phyloP scores from a whole-genome alignment of 2,113 vertebrate genomes.

The Triplophysa tibetana region DNA sequence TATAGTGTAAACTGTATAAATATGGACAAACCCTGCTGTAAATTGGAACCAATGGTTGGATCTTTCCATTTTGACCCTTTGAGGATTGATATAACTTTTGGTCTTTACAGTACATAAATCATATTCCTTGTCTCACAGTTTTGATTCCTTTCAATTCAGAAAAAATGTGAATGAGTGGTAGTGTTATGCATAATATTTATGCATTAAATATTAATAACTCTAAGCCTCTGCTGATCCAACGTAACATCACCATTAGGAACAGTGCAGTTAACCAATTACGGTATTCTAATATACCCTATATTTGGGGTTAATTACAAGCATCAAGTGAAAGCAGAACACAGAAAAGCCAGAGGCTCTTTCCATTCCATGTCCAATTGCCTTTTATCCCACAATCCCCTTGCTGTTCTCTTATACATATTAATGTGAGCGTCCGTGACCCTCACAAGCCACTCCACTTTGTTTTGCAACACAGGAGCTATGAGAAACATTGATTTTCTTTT shows the following conservation, averaged over 20 bases:
- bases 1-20: no score
- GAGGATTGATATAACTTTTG: no score
- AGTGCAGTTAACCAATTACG: not conserved
- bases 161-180: no score
- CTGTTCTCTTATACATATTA: constrained; percentile 8
- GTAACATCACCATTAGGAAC: not conserved
- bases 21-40: no score
- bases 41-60: no score
- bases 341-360: not conserved
- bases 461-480: not conserved
- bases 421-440: not conserved
- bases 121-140: no score
- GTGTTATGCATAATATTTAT: no score
- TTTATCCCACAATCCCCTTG: not conserved
- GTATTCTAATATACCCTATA: not conserved
- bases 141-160: no score
- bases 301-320: not conserved
- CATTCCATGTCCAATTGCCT: not conserved
- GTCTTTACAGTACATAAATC: no score
- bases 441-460: not conserved
- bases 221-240: not conserved
- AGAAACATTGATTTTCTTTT: constrained; percentile 24
- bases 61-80: no score
- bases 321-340: not conserved
- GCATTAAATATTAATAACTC: no score